Base-by-base conservation (phyloP, 1,140 invertebrate genomes). In the Ptiloglossa arizonensis region DNA sequence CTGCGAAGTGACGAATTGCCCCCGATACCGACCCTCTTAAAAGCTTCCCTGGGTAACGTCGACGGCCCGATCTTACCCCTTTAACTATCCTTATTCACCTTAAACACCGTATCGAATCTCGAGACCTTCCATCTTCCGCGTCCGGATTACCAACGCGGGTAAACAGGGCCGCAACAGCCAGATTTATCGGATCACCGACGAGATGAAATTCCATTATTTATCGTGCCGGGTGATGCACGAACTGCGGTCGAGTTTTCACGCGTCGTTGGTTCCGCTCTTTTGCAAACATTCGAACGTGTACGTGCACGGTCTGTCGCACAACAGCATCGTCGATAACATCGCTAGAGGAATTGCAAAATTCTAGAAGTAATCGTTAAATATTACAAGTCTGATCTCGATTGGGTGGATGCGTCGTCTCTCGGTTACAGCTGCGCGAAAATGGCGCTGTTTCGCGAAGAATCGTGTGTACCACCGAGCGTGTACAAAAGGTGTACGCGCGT, bases 1-100 rank as follows among this genome's bases (percentile, higher is more conserved):
- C 22, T 35, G 35, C 15, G 56, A 72, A 80, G 59, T 76, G 81
- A 84, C 81, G 82, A 76, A 84, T 84, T 68, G 77, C 77, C 44
- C 50, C 69, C 59, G 81, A 63, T 80, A 56, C 54, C 46, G 29
- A 66, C 32, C 46, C 76, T 63, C 52, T 79, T 24, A 22, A 52
- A 50, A 19, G 38, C 29, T 35, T 50, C 48, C 19, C 62, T 38
- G 44, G 50, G 68, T 72, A 64, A 46, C 52, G 17, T 17, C 32
- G 67, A 24, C 41, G 13, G 27, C 29, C 38, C 69, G 38, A 38
- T 57, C 66, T 75, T 60, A 63, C 63, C 66, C 81, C 75, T 84
- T 73, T 11, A 80, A 75, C 68, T 64, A 56, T 29, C 70, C 48
- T 64, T 56, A 59, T 70, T 80, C 81, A 44, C 62, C 69, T 70